Evolutionary conservation across 64 coral and sea anemone genomes (phyloP).

Genomic region (Montipora capricornis): DNA sequence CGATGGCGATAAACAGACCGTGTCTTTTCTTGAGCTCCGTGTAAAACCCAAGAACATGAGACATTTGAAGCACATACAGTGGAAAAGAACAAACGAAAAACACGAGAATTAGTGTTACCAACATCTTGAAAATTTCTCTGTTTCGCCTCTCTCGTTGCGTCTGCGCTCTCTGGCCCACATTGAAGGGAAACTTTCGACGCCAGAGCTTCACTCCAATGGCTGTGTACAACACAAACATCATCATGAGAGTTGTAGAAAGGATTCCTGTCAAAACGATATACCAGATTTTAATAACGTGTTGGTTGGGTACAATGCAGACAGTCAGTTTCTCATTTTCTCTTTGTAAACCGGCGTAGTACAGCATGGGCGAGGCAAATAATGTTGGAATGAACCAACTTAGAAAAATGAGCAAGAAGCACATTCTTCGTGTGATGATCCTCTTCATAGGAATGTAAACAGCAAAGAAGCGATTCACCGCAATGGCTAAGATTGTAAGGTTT

Average conservation of each 20-base stretch:
- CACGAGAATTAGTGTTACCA: conserved; percentile 6
- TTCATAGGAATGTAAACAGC: background rate
- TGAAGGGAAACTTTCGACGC: background rate
- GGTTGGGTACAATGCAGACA: background rate
- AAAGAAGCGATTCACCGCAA: background rate
- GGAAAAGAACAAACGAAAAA: conserved; percentile 23
- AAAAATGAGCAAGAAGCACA: conserved; percentile 19
- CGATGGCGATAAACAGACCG: background rate
- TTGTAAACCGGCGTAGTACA: background rate
- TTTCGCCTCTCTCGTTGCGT: conserved; percentile 2
- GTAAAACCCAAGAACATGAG: conserved; percentile 5
- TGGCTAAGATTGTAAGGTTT: conserved; percentile 33
- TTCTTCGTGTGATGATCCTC: background rate
- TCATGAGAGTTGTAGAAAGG: background rate
- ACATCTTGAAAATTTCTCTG: conserved; percentile 18
- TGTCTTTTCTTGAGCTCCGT: background rate
- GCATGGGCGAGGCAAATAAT: background rate
- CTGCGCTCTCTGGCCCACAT: background rate
- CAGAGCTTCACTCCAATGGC: conserved; percentile 28
- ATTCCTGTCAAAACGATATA: conserved; percentile 22
- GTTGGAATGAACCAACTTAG: conserved; percentile 10
- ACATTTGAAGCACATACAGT: background rate
- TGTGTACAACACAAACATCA: conserved; percentile 18
- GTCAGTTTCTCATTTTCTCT: background rate
- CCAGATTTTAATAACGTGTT: background rate